Evolutionary conservation across 2,113 vertebrate genomes (phyloP), one percentile per base, ranked within the genome.

Genomic region (Cololabis saira): DNA sequence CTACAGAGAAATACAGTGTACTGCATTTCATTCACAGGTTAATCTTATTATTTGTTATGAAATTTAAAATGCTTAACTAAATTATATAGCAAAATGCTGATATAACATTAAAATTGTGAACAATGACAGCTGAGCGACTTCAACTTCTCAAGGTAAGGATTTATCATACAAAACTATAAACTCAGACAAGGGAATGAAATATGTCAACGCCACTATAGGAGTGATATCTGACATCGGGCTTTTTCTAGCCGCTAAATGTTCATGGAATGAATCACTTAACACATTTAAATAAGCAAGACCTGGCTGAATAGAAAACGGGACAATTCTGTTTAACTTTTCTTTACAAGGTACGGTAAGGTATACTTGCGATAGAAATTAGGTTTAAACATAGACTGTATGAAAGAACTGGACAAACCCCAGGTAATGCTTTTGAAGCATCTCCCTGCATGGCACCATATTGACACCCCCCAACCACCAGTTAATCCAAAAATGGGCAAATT

Each of bases 201-300:
- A 79, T 57, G 10, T 61, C 61, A 67, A 62, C 75, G 68, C 40
- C 33, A 54, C 17, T 47, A 27, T 49, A 67, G 66, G 30, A 67
- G 65, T 60, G 43, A 18, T 54, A 57, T 67, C 69, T 67, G 70
- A 87, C 65, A 76, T 54, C 67, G 44, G 75, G 70, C 65, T 76
- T 88, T 87, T 83, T 64, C 37, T 60, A 13, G 45, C 64, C 76
- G 87, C 88, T 71, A 89, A 91, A 84, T 71, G 82, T 88, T 86
- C 12, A 91, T 85, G 67, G 53, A 76, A 67, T 70, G 74, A 78
- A 85, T 88, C 83, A 86, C 82, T 81, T 83, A 81, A 78, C 53
- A 80, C 82, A 86, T 67, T 24, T 13, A 65, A 80, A 87, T 76
- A 78, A 71, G 63, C 45, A 53, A 59, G 63, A 59, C 51, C 16